These are phyloP conservation scores for Esox masquinongy DNA, from an alignment of 2,797 vertebrate genomes.

Conservation along the genomic window DNA sequence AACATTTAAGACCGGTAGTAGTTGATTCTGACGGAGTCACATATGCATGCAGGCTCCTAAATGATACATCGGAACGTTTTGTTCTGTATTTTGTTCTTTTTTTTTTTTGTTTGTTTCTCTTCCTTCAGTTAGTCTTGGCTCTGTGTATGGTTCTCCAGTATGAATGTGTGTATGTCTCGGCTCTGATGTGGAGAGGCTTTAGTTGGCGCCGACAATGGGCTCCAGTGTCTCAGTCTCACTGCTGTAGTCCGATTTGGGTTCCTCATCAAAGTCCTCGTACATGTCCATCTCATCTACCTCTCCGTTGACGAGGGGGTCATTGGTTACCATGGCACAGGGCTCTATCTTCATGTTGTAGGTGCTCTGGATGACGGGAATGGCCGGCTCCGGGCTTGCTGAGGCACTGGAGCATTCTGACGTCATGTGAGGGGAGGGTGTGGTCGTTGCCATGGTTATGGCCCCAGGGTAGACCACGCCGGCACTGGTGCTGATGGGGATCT, in stretches of 20 bases:
- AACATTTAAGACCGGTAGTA: conserved; percentile 99
- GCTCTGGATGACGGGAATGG: conserved; percentile 98
- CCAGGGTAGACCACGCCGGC: conserved; percentile 96
- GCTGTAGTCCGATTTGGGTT: conserved; percentile 99
- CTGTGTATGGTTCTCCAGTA: conserved; percentile 47
- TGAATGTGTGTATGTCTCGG: conserved; percentile 42
- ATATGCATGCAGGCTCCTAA: conserved; percentile 94
- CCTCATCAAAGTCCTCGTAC: conserved; percentile 98
- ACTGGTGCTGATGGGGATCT: conserved; percentile 93
- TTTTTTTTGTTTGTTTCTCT: conserved; percentile 45
- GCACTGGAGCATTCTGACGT: conserved; percentile 98
- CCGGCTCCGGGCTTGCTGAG: conserved; percentile 95
- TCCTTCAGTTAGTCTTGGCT: conserved; percentile 58
- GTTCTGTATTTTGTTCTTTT: conserved; percentile 65
- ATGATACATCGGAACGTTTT: conserved; percentile 80
- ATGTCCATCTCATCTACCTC: conserved; percentile 94
- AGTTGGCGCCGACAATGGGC: conserved; percentile 92
- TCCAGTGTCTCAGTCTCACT: conserved; percentile 97
- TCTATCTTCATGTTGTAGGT: conserved; percentile 97
- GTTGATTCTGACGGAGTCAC: conserved; percentile 92
- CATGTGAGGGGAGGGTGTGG: conserved; percentile 98
- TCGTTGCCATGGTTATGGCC: conserved; percentile 94
- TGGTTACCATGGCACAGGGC: conserved; percentile 81
- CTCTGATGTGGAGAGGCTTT: conserved; percentile 67
- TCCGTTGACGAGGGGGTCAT: conserved; percentile 86